Percentiles rank a stretch among this genome's conserved stretches.
Evolutionary conservation across 1,140 invertebrate species (phyloP).

Genomic region (Uloborus diversus): DNA sequence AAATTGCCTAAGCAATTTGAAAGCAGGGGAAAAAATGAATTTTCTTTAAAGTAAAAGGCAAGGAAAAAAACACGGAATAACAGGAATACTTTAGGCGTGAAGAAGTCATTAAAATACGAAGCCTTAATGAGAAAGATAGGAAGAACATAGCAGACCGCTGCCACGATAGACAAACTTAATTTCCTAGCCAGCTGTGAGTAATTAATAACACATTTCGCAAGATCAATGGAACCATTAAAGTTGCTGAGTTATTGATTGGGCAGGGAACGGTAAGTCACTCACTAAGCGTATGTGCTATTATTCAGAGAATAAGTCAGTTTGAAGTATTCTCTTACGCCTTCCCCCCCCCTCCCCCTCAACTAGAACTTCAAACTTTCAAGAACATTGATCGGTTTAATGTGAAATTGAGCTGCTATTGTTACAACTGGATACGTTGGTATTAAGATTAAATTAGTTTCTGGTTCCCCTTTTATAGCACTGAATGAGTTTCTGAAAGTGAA

Average conservation of each 20-base stretch:
- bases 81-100: constrained; percentile 46
- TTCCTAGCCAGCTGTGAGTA: constrained; percentile 46
- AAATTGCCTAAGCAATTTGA: constrained; percentile 39
- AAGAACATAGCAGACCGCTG: constrained; percentile 33
- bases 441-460: too few species aligned
- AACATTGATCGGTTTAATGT: too few species aligned
- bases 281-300: constrained; percentile 1
- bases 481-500: too few species aligned
- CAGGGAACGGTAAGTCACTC: constrained; percentile 19
- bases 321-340: constrained; percentile 17
- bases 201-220: constrained; percentile 52
- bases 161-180: constrained; percentile 51
- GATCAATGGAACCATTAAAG: constrained; percentile 51
- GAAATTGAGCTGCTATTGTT: too few species aligned
- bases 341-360: too few species aligned
- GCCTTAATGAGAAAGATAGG: constrained; percentile 49
- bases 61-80: background rate
- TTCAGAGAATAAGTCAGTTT: constrained; percentile 30
- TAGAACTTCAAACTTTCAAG: too few species aligned
- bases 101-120: constrained; percentile 53
- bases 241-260: constrained; percentile 45
- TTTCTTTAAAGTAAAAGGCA: constrained; percentile 23
- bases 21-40: background rate
- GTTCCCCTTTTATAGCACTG: too few species aligned
- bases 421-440: too few species aligned